Evolutionary conservation across 2,113 vertebrate species (phyloP).

Genomic region (Podiceps cristatus): DNA sequence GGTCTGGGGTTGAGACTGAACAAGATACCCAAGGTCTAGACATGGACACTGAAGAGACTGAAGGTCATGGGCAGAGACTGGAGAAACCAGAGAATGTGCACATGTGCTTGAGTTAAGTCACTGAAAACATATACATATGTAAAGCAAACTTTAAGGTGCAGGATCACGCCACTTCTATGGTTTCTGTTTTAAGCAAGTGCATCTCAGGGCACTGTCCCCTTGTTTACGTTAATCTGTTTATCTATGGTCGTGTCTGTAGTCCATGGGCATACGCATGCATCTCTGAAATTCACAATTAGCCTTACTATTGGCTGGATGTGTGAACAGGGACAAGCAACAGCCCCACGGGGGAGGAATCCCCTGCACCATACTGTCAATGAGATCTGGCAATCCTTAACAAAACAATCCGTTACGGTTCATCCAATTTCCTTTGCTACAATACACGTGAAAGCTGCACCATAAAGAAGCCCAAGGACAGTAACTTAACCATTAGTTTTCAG

Average conservation of each 20-base stretch:
- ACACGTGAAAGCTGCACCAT: not conserved
- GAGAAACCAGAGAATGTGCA: not conserved
- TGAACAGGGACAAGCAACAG: not conserved
- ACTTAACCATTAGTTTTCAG: not conserved
- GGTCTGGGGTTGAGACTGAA: not conserved
- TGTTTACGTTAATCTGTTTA: not conserved
- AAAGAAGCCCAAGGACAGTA: not conserved
- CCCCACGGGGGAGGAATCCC: not conserved
- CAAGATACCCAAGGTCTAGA: not conserved
- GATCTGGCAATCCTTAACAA: not conserved
- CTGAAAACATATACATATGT: not conserved
- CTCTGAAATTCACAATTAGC: not conserved
- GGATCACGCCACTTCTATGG: not conserved
- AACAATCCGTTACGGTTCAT: not conserved
- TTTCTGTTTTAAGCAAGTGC: not conserved
- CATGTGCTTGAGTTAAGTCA: not conserved
- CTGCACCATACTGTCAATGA: not conserved
- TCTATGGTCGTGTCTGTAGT: not conserved
- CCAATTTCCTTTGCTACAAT: not conserved
- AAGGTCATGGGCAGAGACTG: not conserved
- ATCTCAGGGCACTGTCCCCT: not conserved
- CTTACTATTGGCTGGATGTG: not conserved
- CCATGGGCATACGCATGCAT: fast-evolving
- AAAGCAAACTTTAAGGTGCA: not conserved
- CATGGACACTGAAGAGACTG: not conserved